These are phyloP conservation scores for Octopus bimaculoides DNA, from an alignment of 1,140 invertebrate genomes.

Conservation along the genomic window DNA sequence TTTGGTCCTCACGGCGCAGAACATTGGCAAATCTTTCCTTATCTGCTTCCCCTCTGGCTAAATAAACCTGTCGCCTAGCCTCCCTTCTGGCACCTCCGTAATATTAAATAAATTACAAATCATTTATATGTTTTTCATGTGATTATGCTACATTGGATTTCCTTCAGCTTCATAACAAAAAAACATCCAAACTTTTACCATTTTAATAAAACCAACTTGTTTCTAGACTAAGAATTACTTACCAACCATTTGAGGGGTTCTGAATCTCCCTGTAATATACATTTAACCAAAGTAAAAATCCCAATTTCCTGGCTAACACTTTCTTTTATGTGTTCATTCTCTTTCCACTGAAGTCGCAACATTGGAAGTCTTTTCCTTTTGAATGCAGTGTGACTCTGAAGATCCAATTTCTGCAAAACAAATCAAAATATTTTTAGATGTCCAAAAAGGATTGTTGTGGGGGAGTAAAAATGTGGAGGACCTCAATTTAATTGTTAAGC, in stretches of 20 bases:
- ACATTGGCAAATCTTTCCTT: too few species aligned
- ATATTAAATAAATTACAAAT: too few species aligned
- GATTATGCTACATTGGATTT: too few species aligned
- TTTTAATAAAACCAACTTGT: neutral
- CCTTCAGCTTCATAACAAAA: too few species aligned
- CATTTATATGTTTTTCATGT: too few species aligned
- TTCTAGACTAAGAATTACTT: conserved; percentile 19
- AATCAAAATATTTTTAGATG: neutral
- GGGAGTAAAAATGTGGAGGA: neutral
- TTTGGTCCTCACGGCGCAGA: too few species aligned
- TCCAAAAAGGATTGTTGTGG: neutral
- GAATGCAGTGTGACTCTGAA: conserved; percentile 28
- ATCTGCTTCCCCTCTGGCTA: too few species aligned
- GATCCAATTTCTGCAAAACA: neutral
- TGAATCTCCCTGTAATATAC: conserved; percentile 27
- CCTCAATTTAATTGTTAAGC: neutral
- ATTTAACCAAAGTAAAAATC: conserved; percentile 39
- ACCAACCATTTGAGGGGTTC: conserved; percentile 42
- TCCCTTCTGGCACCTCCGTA: too few species aligned
- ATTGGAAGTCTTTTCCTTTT: conserved; percentile 35
- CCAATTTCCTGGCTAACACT: conserved; percentile 32
- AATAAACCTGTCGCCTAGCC: too few species aligned
- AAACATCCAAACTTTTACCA: neutral
- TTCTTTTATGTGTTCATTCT: conserved; percentile 21
- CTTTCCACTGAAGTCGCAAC: conserved; percentile 33